Conservation (phyloP, 2,888 invertebrate species). For the Torymus texanus region DNA sequence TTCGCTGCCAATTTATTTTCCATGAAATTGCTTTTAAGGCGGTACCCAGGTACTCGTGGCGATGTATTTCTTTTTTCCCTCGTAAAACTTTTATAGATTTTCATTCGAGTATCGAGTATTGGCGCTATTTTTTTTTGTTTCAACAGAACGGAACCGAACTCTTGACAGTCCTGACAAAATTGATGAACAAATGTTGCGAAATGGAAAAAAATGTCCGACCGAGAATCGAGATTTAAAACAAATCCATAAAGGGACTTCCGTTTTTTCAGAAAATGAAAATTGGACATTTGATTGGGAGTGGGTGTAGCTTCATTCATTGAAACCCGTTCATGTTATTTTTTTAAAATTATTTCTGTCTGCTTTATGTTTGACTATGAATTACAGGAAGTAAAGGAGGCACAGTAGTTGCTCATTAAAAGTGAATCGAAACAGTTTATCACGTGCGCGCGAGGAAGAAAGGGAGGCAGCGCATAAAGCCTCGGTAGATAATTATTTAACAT, state of each 20-base stretch:
- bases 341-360: too few species aligned
- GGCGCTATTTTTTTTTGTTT: constrained; percentile 14
- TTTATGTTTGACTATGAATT: neutral
- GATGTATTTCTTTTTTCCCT: neutral
- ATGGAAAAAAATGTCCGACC: constrained; percentile 1
- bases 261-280: too few species aligned
- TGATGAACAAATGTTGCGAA: constrained; percentile 5
- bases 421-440: constrained; percentile 26
- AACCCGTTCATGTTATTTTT: too few species aligned
- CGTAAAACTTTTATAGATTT: constrained; percentile 7
- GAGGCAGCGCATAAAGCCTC: neutral
- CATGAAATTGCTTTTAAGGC: constrained; percentile 16
- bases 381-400: neutral
- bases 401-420: constrained; percentile 22
- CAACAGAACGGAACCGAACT: neutral
- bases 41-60: neutral
- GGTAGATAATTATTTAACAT: constrained; percentile 39
- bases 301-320: too few species aligned
- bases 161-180: neutral
- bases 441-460: neutral
- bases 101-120: neutral
- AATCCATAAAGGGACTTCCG: neutral
- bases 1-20: constrained; percentile 8
- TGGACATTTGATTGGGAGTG: too few species aligned
- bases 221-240: neutral